phyloP scores from a whole-genome alignment of 2,113 vertebrate species.

The Phainopepla nitens region DNA sequence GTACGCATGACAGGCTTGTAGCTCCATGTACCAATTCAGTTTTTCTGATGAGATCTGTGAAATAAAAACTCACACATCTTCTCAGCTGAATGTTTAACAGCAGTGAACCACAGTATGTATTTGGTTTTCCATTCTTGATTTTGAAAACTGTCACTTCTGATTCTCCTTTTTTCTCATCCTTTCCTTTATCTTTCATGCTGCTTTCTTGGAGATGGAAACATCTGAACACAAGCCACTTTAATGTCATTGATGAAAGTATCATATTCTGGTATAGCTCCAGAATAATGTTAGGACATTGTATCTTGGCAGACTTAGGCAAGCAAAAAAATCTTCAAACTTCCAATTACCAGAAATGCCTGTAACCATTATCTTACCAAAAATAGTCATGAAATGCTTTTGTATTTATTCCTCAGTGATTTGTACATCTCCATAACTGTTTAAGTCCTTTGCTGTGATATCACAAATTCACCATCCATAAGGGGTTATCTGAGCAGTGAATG shows the following conservation, averaged over 20 bases:
- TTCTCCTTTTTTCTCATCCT: background rate
- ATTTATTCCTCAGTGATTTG: background rate
- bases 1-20: background rate
- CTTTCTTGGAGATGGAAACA: background rate
- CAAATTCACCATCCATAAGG: background rate
- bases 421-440: background rate
- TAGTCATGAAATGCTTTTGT: background rate
- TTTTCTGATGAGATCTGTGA: background rate
- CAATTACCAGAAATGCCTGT: background rate
- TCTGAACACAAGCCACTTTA: background rate
- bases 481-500: background rate
- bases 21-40: background rate
- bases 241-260: background rate
- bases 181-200: background rate
- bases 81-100: background rate
- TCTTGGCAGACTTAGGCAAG: background rate
- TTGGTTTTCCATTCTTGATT: background rate
- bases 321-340: background rate
- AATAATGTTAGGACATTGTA: background rate
- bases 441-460: background rate
- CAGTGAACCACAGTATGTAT: background rate
- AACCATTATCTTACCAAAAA: background rate
- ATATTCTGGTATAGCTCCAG: background rate
- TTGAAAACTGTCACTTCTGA: background rate
- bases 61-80: background rate